These are phyloP conservation scores for Leptonema lineaticorne DNA, from an alignment of 1,140 invertebrate species.

Conservation along the genomic window DNA sequence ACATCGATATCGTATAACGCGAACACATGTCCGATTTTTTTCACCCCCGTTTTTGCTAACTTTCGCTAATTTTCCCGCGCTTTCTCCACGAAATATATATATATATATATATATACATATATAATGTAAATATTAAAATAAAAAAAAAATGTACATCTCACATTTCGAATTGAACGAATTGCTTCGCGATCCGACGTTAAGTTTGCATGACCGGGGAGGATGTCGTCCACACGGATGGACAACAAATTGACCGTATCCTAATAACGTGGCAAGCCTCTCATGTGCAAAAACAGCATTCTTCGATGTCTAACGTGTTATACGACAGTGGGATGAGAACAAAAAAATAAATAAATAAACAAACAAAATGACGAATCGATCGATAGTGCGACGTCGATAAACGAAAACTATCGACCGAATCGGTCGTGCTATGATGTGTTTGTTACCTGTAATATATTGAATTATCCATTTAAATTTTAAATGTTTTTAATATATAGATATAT, in stretches of 20 bases:
- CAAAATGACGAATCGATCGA: too few species aligned
- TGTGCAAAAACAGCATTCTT: conserved; percentile 25
- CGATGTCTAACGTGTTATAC: neutral
- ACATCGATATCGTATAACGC: too few species aligned
- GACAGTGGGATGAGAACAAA: neutral
- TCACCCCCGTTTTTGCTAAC: too few species aligned
- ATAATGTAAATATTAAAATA: too few species aligned
- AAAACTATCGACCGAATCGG: too few species aligned
- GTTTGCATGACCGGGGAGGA: conserved; percentile 24
- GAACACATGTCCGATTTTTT: too few species aligned
- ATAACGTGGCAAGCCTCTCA: conserved; percentile 18
- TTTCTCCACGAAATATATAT: too few species aligned
- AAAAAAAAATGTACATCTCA: too few species aligned
- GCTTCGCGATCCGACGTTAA: conserved; percentile 1
- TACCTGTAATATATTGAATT: neutral
- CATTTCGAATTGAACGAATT: neutral
- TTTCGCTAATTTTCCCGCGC: too few species aligned
- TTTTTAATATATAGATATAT: neutral
- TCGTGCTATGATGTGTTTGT: too few species aligned
- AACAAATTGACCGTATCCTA: conserved; percentile 20
- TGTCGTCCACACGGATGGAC: conserved; percentile 12
- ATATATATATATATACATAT: too few species aligned
- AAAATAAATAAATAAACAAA: conserved; percentile 10
- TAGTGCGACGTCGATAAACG: too few species aligned
- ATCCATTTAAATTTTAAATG: neutral